phyloP scores from a whole-genome alignment of 2,113 vertebrate genomes.

The Ceratotherium simum region DNA sequence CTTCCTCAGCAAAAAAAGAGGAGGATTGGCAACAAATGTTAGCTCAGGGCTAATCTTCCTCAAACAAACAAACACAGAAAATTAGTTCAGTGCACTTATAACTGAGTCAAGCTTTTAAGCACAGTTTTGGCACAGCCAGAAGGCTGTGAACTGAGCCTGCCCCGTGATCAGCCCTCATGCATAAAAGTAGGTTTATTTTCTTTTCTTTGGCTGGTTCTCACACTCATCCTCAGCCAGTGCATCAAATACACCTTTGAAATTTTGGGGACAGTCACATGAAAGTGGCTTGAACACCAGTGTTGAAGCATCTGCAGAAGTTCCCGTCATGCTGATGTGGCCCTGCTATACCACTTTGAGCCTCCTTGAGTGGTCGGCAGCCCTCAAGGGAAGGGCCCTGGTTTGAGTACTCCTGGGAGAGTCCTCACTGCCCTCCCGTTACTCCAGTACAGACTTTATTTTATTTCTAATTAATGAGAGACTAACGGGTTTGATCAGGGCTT shows the following conservation, averaged over 20 bases:
- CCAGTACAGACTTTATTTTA: not conserved
- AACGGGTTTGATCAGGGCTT: not conserved
- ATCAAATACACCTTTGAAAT: not conserved
- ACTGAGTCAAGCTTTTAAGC: conserved; percentile 29
- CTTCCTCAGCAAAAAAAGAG: no score
- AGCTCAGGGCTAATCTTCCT: no score
- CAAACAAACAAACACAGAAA: not conserved
- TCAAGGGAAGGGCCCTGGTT: not conserved
- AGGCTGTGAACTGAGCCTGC: not conserved
- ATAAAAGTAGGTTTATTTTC: not conserved
- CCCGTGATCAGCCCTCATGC: not conserved
- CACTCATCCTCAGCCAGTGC: not conserved
- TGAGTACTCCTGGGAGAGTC: not conserved
- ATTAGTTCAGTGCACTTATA: not conserved
- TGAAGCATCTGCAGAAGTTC: not conserved
- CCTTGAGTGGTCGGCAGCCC: not conserved
- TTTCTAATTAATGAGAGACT: not conserved
- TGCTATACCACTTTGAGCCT: not conserved
- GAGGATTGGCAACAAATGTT: no score
- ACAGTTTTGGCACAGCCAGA: not conserved
- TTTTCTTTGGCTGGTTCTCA: not conserved
- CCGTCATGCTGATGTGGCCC: not conserved
- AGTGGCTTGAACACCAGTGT: not conserved
- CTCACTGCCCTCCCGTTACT: not conserved
- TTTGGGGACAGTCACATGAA: not conserved